Conservation (phyloP, 2,113 vertebrate species). For the Cyanoramphus novaezelandiae region DNA sequence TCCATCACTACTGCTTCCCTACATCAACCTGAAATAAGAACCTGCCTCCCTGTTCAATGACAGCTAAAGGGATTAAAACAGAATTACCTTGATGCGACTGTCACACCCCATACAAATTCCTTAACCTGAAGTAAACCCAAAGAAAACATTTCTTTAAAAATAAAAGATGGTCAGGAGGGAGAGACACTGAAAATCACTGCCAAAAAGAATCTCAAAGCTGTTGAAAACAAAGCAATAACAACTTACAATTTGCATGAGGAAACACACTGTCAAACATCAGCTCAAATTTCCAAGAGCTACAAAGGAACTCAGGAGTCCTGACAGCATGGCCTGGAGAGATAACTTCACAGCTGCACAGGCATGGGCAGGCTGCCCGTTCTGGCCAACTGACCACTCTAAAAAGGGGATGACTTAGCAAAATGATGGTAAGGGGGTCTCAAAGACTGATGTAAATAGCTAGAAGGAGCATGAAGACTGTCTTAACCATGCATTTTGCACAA, state of each 20-base stretch:
- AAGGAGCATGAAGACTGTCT: neutral
- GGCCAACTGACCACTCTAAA: neutral
- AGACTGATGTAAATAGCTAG: neutral
- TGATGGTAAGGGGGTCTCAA: neutral
- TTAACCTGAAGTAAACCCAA: neutral
- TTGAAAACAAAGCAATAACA: neutral
- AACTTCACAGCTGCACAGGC: neutral
- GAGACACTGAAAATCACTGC: neutral
- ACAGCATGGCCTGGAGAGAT: neutral
- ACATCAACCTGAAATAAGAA: conserved; percentile 40
- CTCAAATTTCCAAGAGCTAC: neutral
- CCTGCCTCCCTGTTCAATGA: neutral
- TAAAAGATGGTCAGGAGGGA: neutral
- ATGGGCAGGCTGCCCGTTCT: too few species aligned
- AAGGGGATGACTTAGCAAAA: neutral
- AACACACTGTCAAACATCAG: neutral
- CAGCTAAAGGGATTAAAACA: neutral
- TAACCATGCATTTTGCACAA: neutral
- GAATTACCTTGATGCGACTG: neutral
- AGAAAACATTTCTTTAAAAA: neutral
- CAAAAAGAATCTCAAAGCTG: neutral
- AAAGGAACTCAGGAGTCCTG: accelerated
- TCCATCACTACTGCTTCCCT: neutral
- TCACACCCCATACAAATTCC: neutral
- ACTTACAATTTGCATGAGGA: neutral